Evolutionary conservation across 92 coral and sea anemone species (phyloP).

Genomic region (Porites divaricata): DNA sequence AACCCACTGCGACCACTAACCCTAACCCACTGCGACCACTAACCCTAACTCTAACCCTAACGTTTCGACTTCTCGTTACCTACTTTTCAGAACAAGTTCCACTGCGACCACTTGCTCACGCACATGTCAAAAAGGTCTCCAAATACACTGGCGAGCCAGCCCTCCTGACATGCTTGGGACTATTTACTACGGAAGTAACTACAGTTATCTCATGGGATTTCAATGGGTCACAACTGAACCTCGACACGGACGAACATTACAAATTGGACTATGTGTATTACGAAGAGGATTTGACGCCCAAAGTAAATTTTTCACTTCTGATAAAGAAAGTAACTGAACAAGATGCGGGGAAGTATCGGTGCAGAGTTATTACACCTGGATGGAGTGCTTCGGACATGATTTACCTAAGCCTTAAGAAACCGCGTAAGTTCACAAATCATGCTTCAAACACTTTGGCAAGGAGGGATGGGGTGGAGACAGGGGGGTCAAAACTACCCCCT

Average conservation of each 20-base stretch:
- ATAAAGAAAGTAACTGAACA: constrained; percentile 48
- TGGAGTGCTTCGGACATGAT: constrained; percentile 41
- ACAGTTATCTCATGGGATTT: constrained; percentile 39
- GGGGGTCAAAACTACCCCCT: no score
- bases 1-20: no score
- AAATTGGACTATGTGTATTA: constrained; percentile 4
- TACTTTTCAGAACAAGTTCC: background rate
- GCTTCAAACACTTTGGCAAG: background rate
- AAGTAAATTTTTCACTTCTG: constrained; percentile 52
- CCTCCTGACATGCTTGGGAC: constrained; percentile 22
- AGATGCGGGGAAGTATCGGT: constrained; percentile 62
- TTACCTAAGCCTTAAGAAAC: constrained; percentile 19
- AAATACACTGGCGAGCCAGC: constrained; percentile 21
- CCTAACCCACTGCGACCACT: no score
- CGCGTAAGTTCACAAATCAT: constrained; percentile 16
- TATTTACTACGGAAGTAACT: background rate
- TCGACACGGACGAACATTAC: background rate
- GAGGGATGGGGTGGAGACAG: no score
- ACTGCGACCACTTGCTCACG: constrained; percentile 18
- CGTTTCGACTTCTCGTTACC: no score
- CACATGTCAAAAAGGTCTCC: constrained; percentile 13
- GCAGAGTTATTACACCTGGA: constrained; percentile 44
- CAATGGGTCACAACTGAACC: constrained; percentile 12
- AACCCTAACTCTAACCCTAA: no score
- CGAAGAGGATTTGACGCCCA: constrained; percentile 12